Base-by-base conservation (phyloP, 2,113 vertebrate genomes). In the Ciconia boyciana region DNA sequence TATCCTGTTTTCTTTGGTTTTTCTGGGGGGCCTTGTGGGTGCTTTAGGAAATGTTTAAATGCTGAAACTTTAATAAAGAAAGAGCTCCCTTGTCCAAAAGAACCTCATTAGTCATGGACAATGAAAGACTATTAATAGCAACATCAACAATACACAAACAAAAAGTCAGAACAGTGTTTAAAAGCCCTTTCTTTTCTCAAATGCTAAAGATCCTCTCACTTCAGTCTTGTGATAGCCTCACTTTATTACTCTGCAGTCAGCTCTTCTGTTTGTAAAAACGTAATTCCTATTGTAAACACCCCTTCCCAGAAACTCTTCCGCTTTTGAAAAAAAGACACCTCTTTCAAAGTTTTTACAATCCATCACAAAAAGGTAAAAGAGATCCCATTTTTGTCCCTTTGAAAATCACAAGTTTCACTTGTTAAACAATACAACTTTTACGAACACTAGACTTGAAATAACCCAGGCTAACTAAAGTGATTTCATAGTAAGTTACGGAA, bases 1-100 rank as follows among this genome's bases (percentile, higher is more conserved):
- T 72, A 94, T 95, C 93, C 89, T 93, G 89, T 97, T 97, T 96
- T 83, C 95, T 89, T 89, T 87, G 44, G 80, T 89, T 94, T 95
- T 94, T 77, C 74, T 94, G 61, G 91, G 83, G 85, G 88, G 70
- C n/a, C 65, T 84, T 81, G 34, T 57, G 58, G 61, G 61, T 95
- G 36, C 72, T 93, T 90, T 64, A 94, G 77, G 68, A 90, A 92
- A 96, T 61, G 76, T 79, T 96, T 90, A 83, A 95, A 95, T 52
- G n/a, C 34, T 71, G 60, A 86, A 95, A 89, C 83, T 51, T 94
- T 61, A 90, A 6, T 95, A 91, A 87, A 95, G 87, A 74, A 87
- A 95, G 87, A 74, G 52, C 54, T 95, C 61, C 3, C 4, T 66
- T 92, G 65, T 91, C 94, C 81, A 92, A 71, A 86, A 94, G 80